Percentiles rank a stretch among this genome's conserved stretches.
These are phyloP conservation scores for Rutilus rutilus DNA, from an alignment of 2,113 vertebrate genomes.

Conservation along the genomic window DNA sequence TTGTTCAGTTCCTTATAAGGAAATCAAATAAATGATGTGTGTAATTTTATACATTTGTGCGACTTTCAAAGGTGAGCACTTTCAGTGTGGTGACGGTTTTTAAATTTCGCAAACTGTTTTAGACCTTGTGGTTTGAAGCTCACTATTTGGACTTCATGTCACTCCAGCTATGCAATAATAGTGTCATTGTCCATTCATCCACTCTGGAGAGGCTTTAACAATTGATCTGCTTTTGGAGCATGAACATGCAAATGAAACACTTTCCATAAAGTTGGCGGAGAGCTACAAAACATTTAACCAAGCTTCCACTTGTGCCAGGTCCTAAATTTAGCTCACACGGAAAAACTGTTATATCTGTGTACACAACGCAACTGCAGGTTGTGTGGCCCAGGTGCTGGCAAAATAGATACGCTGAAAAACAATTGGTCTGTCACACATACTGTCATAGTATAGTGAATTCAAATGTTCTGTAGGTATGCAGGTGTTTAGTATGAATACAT, in stretches of 20 bases:
- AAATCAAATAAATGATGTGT: too few species aligned
- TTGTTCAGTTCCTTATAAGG: too few species aligned
- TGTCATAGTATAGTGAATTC: background rate
- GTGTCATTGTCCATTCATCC: conserved; percentile 64
- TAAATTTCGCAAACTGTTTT: conserved; percentile 56
- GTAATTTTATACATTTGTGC: background rate
- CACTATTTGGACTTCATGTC: conserved; percentile 56
- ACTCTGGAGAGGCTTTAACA: conserved; percentile 50
- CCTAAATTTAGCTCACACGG: conserved; percentile 55
- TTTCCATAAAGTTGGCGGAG: conserved; percentile 54
- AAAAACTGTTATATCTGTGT: conserved; percentile 31
- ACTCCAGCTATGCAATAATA: conserved; percentile 53
- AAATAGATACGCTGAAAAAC: background rate
- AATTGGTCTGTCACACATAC: background rate
- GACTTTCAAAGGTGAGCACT: conserved; percentile 45
- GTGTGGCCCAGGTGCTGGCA: background rate
- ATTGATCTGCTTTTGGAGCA: conserved; percentile 57
- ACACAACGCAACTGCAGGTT: background rate
- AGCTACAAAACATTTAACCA: conserved; percentile 63
- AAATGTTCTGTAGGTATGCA: background rate
- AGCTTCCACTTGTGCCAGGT: conserved; percentile 52
- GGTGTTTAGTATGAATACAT: background rate
- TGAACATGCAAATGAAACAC: conserved; percentile 68
- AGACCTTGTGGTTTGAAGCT: conserved; percentile 49
- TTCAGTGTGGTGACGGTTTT: conserved; percentile 57